Conservation (phyloP, 2,797 vertebrate species). For the Myotis findleyi region DNA sequence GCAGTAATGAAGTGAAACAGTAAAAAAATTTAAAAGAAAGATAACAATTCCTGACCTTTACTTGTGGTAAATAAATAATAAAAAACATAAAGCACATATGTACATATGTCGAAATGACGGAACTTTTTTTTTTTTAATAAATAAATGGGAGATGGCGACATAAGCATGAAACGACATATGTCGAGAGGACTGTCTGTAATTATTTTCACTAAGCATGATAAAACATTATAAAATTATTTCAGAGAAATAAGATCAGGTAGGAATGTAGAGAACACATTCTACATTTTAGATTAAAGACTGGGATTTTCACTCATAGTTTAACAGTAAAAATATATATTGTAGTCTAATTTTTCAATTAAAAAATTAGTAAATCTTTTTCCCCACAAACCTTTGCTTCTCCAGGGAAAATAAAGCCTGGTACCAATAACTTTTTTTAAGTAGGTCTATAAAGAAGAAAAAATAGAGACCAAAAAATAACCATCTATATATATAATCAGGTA, state of each 20-base stretch:
- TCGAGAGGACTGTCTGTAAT: not conserved
- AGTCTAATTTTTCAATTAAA: conserved; percentile 17
- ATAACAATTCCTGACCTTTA: no score
- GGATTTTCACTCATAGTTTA: not conserved
- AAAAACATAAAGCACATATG: no score
- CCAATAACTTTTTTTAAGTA: not conserved
- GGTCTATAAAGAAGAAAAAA: not conserved
- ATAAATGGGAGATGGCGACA: no score
- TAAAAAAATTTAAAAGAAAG: no score
- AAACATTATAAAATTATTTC: conserved; percentile 48
- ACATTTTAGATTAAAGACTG: not conserved
- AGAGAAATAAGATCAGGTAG: not conserved
- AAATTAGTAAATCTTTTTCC: not conserved
- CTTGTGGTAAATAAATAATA: no score
- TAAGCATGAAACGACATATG: no score
- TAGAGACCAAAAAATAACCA: not conserved
- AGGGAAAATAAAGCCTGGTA: not conserved
- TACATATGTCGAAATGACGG: no score
- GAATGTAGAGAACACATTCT: not conserved
- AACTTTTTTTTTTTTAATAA: no score
- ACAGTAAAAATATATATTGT: not conserved
- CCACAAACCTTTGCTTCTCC: not conserved
- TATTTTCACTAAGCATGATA: not conserved
- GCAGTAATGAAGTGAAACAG: no score
- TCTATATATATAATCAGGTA: no score